Conservation (phyloP, 2,797 vertebrate species). For the Anabacerthia variegaticeps region DNA sequence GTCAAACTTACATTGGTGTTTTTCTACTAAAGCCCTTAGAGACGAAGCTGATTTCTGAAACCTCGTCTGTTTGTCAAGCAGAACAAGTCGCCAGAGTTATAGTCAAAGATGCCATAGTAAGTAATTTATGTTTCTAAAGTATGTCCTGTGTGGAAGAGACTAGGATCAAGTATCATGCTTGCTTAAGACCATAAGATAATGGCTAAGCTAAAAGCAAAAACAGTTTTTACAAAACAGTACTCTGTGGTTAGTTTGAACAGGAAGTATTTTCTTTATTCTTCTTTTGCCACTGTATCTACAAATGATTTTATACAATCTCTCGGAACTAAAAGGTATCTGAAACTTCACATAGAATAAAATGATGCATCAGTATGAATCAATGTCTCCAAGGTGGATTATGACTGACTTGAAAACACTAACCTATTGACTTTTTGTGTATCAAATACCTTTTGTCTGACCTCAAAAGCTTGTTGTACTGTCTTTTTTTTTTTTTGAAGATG, state of each 20-base stretch:
- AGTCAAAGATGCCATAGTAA: slow-evolving; percentile 94
- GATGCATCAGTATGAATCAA: background rate
- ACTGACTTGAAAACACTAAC: background rate
- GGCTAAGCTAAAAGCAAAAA: background rate
- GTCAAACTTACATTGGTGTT: background rate
- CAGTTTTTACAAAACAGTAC: background rate
- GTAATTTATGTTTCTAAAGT: slow-evolving; percentile 45
- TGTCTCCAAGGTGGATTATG: background rate
- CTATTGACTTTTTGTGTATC: background rate
- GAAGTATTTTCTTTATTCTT: background rate
- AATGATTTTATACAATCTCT: background rate
- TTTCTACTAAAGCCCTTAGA: slow-evolving; percentile 86
- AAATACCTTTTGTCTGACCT: slow-evolving; percentile 17
- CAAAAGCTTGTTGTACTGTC: background rate
- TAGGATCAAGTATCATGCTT: background rate
- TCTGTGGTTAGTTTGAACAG: background rate
- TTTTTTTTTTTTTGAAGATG: background rate
- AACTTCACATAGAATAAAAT: background rate
- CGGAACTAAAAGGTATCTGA: background rate
- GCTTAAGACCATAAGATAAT: background rate
- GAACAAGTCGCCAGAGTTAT: slow-evolving; percentile 94
- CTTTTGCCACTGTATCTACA: background rate
- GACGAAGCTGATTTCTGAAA: slow-evolving; percentile 94
- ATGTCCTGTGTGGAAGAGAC: background rate
- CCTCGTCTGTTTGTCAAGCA: slow-evolving; percentile 91